Evolutionary conservation across 2,113 vertebrate species (phyloP).

Genomic region (Sturnus vulgaris): DNA sequence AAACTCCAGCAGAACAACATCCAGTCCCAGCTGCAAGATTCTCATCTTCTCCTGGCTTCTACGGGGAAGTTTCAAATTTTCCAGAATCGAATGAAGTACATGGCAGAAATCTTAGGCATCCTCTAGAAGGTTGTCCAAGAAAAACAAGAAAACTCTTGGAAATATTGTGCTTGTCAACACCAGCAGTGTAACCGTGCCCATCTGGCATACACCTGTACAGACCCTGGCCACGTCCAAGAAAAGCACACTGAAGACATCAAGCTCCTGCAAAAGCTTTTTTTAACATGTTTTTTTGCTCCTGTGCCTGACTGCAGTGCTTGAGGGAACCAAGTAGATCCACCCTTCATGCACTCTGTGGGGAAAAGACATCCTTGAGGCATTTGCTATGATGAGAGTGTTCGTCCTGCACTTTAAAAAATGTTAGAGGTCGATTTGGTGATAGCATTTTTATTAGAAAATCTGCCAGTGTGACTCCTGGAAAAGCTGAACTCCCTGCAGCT

Average conservation of each 20-base stretch:
- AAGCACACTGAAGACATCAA: background rate
- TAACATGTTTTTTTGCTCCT: background rate
- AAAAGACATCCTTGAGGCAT: background rate
- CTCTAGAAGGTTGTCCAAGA: conserved; percentile 37
- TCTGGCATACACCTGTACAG: conserved; percentile 63
- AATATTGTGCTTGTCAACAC: conserved; percentile 37
- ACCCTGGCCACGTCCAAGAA: background rate
- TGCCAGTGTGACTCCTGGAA: background rate
- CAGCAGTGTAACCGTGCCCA: conserved; percentile 15
- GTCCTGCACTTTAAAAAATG: background rate
- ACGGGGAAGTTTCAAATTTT: conserved; percentile 15
- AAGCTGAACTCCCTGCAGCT: background rate
- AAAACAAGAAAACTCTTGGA: conserved; percentile 42
- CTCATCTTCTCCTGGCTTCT: conserved; percentile 46
- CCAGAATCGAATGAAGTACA: conserved; percentile 39
- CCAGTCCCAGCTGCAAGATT: background rate
- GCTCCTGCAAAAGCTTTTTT: background rate
- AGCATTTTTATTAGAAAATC: background rate
- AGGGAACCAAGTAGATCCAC: background rate
- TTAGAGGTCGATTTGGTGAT: background rate
- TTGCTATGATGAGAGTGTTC: background rate
- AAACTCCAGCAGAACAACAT: background rate
- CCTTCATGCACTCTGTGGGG: background rate
- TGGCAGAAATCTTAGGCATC: conserved; percentile 35
- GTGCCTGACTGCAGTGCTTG: background rate